Conservation (phyloP, 2,888 invertebrate species). For the Hypsopygia costalis region DNA sequence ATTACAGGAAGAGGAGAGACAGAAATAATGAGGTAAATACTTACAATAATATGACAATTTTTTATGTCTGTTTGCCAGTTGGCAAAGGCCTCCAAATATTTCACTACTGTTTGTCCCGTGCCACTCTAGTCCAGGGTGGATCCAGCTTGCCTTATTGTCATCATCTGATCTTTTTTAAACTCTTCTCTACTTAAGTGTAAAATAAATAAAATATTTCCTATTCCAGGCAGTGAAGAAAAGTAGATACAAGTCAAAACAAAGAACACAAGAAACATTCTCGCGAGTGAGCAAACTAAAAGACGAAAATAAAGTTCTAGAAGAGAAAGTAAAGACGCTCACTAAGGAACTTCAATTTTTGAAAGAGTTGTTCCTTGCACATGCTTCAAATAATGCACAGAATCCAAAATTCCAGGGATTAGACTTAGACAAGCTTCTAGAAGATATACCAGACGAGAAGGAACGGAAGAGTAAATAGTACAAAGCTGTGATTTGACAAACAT, state of each 20-base stretch:
- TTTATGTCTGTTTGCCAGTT: too few species aligned
- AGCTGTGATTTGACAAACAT: too few species aligned
- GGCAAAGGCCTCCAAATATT: too few species aligned
- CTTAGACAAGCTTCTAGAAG: constrained; percentile 78
- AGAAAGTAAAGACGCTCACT: constrained; percentile 89
- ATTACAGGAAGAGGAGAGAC: constrained; percentile 87
- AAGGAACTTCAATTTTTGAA: constrained; percentile 90
- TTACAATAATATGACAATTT: too few species aligned
- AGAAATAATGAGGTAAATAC: constrained; percentile 87
- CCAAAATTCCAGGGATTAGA: constrained; percentile 80
- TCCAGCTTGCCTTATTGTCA: too few species aligned
- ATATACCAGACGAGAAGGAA: constrained; percentile 65
- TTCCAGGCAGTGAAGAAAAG: constrained; percentile 90
- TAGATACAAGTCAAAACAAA: constrained; percentile 87
- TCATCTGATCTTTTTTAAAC: too few species aligned
- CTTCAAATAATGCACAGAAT: constrained; percentile 80
- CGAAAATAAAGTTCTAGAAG: constrained; percentile 89
- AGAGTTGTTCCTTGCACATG: constrained; percentile 90
- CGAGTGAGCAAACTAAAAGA: constrained; percentile 87
- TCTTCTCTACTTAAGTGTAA: too few species aligned
- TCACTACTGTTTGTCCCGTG: too few species aligned
- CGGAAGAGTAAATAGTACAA: constrained; percentile 25
- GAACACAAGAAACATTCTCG: constrained; percentile 88
- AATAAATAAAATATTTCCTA: too few species aligned
- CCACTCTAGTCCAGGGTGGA: too few species aligned